Conservation (phyloP, 1,140 invertebrate genomes). For the Nylanderia fulva region DNA sequence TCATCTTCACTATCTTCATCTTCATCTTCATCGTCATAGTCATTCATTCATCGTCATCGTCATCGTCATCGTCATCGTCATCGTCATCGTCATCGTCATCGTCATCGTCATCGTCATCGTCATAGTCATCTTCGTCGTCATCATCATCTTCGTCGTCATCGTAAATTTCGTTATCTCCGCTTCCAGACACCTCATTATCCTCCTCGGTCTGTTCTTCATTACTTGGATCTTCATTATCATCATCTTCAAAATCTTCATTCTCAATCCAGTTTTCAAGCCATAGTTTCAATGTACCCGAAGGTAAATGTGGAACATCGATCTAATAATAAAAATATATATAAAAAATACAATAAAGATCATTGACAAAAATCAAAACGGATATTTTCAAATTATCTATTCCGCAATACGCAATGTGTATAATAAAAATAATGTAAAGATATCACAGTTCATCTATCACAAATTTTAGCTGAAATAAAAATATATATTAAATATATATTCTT, state of each 20-base stretch:
- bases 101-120: neutral
- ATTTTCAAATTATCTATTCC: neutral
- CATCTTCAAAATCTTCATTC: neutral
- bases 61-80: neutral
- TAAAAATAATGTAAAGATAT: neutral
- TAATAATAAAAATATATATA: neutral
- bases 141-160: too few species aligned
- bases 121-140: neutral
- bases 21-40: neutral
- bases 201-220: neutral
- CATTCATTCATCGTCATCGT: neutral
- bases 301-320: slow-evolving; percentile 44
- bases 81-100: neutral
- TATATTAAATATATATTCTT: too few species aligned
- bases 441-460: neutral
- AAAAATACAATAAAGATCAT: neutral
- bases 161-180: slow-evolving; percentile 3
- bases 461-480: neutral
- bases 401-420: neutral
- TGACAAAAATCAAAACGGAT: neutral
- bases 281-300: neutral
- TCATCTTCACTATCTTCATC: neutral
- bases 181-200: slow-evolving; percentile 50
- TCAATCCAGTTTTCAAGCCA: fast-evolving
- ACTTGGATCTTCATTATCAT: fast-evolving